phyloP scores from a whole-genome alignment of 2,113 vertebrate genomes.

The Lepus europaeus region DNA sequence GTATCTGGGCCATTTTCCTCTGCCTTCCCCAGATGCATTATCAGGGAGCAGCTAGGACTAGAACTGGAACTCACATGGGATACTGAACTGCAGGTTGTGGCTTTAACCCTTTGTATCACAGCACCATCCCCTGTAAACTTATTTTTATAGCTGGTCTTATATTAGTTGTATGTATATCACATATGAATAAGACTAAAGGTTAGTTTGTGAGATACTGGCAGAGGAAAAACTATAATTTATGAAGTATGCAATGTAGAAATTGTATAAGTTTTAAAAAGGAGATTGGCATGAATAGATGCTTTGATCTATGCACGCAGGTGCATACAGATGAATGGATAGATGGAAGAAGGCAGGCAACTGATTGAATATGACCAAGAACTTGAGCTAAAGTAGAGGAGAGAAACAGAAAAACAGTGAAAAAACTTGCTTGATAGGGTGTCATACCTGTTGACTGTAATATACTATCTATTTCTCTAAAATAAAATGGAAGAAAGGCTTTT shows the following conservation, averaged over 20 bases:
- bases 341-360: background rate
- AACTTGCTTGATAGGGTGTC: background rate
- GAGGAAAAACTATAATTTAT: background rate
- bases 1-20: no score
- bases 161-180: background rate
- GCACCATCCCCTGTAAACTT: background rate
- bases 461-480: no score
- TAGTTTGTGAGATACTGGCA: background rate
- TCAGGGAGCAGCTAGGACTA: no score
- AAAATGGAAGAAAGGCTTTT: no score
- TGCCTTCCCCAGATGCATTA: no score
- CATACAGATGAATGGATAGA: background rate
- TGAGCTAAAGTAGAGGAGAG: background rate
- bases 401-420: background rate
- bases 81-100: no score
- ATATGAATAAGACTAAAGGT: background rate
- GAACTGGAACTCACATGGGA: no score
- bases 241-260: background rate
- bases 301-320: background rate
- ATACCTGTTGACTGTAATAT: background rate
- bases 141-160: background rate
- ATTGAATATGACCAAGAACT: background rate
- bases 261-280: conserved; percentile 22
- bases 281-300: background rate
- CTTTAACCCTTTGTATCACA: no score